Evolutionary conservation across 1,140 invertebrate species (phyloP).

Genomic region (Liolophura sinensis): DNA sequence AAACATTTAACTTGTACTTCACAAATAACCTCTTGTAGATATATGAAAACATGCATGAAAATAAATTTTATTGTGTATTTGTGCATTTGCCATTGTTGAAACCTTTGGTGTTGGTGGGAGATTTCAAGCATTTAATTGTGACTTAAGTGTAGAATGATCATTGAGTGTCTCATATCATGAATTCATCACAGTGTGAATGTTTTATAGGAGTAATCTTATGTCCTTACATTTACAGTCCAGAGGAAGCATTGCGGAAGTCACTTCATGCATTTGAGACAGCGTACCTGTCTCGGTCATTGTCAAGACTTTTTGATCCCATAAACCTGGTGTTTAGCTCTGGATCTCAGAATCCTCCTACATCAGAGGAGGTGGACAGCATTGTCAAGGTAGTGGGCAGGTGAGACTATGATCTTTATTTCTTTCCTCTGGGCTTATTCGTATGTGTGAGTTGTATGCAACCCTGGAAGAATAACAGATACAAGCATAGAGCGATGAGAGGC

Average conservation of each 20-base stretch:
- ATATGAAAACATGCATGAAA: too few species aligned
- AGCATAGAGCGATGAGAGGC: too few species aligned
- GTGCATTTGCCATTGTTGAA: too few species aligned
- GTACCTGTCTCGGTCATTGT: conserved; percentile 82
- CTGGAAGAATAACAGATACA: too few species aligned
- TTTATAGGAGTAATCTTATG: not conserved
- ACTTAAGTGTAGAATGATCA: too few species aligned
- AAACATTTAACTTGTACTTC: too few species aligned
- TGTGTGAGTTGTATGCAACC: too few species aligned
- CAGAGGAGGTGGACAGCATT: conserved; percentile 72
- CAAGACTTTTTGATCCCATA: conserved; percentile 80
- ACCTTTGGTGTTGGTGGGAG: too few species aligned
- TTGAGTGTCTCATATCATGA: not conserved
- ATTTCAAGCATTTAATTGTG: too few species aligned
- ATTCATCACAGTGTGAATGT: not conserved
- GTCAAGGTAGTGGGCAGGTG: conserved; percentile 72
- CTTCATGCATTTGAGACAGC: conserved; percentile 80
- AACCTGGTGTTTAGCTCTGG: conserved; percentile 76
- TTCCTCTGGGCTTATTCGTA: too few species aligned
- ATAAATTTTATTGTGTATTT: too few species aligned
- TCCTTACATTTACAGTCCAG: conserved; percentile 50
- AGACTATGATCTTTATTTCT: conserved; percentile 5
- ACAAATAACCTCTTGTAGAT: too few species aligned
- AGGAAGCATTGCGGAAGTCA: conserved; percentile 57
- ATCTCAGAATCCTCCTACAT: conserved; percentile 63